Conservation (phyloP, 1,140 invertebrate genomes). For the Oryzaephilus surinamensis region DNA sequence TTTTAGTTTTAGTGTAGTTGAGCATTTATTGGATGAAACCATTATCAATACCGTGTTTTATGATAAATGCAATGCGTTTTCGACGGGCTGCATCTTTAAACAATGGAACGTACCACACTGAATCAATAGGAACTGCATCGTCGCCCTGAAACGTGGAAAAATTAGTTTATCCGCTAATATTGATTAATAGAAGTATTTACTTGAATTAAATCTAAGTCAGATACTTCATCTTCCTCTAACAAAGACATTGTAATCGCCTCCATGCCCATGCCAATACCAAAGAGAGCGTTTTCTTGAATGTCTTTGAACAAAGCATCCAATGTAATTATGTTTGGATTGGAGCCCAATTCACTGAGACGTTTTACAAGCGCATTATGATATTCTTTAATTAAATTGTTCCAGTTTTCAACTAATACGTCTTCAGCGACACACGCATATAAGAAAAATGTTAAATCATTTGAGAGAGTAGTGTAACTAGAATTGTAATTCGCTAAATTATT, state of each 20-base stretch:
- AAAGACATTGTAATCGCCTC: slow-evolving; percentile 24
- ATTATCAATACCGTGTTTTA: slow-evolving; percentile 22
- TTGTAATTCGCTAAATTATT: not conserved
- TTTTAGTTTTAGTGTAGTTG: no score
- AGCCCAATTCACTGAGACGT: slow-evolving; percentile 24
- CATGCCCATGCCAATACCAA: slow-evolving; percentile 24
- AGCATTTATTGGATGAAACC: slow-evolving; percentile 19
- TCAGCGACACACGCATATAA: slow-evolving; percentile 41
- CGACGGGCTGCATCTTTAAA: slow-evolving; percentile 19
- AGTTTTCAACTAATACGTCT: slow-evolving; percentile 35
- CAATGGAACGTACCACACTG: slow-evolving; percentile 22
- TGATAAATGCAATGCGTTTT: slow-evolving; percentile 18
- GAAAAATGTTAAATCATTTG: slow-evolving; percentile 43
- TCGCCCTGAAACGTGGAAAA: slow-evolving; percentile 18
- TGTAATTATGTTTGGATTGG: slow-evolving; percentile 16
- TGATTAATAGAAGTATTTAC: slow-evolving; percentile 9
- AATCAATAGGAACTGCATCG: slow-evolving; percentile 22
- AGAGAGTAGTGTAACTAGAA: slow-evolving; percentile 38
- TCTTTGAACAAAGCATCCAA: slow-evolving; percentile 14
- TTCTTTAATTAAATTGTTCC: slow-evolving; percentile 35
- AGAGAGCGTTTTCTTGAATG: slow-evolving; percentile 14
- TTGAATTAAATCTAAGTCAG: slow-evolving; percentile 21
- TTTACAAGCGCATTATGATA: slow-evolving; percentile 39
- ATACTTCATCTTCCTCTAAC: slow-evolving; percentile 25
- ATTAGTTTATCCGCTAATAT: slow-evolving; percentile 4